These are phyloP conservation scores for Stenichneumon culpator DNA, from an alignment of 2,888 invertebrate species.

Conservation along the genomic window DNA sequence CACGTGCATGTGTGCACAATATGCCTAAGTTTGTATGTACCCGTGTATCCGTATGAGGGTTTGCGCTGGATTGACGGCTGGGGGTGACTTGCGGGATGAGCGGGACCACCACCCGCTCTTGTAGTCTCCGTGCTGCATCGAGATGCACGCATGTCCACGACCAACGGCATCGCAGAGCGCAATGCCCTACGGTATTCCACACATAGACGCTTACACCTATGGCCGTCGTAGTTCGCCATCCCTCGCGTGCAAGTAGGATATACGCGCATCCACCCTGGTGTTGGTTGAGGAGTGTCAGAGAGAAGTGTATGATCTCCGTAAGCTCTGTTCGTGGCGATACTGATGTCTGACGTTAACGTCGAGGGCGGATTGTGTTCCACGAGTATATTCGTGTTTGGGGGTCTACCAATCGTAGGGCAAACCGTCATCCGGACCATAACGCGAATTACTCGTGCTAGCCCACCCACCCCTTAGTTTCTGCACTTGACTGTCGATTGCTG, in stretches of 20 bases:
- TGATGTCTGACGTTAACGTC: constrained; percentile 31
- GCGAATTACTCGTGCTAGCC: constrained; percentile 21
- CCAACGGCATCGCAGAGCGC: constrained; percentile 31
- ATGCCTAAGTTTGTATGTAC: constrained; percentile 8
- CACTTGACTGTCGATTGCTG: constrained; percentile 12
- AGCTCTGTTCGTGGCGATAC: constrained; percentile 19
- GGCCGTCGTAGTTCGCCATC: constrained; percentile 15
- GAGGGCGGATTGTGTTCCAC: not conserved
- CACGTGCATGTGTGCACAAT: not conserved
- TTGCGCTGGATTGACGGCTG: constrained; percentile 78
- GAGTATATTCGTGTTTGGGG: constrained; percentile 21
- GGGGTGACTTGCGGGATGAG: constrained; percentile 75
- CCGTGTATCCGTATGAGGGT: constrained; percentile 70
- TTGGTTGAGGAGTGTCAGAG: constrained; percentile 8
- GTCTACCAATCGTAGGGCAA: constrained; percentile 25
- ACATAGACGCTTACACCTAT: not conserved
- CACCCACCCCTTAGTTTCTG: not conserved
- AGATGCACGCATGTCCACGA: constrained; percentile 27
- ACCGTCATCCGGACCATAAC: constrained; percentile 24
- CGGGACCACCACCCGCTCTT: constrained; percentile 44
- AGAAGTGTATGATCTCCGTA: constrained; percentile 17
- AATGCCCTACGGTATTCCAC: constrained; percentile 53
- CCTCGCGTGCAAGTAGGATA: not conserved
- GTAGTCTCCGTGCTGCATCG: constrained; percentile 34
- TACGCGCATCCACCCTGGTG: not conserved